phyloP scores from a whole-genome alignment of 2,888 invertebrate genomes.

The Stenurella melanura region DNA sequence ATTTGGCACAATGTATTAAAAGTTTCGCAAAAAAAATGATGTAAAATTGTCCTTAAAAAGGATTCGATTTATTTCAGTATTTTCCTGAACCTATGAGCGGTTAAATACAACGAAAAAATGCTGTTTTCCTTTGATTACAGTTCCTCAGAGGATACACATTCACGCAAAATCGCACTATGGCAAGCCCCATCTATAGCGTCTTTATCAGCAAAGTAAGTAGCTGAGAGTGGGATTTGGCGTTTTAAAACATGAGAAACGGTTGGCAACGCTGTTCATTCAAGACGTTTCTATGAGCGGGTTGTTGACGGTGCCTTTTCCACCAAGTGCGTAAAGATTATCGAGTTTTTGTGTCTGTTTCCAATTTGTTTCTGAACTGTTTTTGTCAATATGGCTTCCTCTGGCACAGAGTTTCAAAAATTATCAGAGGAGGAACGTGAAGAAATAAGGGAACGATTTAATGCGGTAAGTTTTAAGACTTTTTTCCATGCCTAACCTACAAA shows the following conservation, averaged over 20 bases:
- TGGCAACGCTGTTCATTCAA: slow-evolving; percentile 39
- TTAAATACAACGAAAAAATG: no score
- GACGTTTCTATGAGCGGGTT: slow-evolving; percentile 32
- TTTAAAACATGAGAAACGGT: background rate
- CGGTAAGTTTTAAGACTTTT: slow-evolving; percentile 75
- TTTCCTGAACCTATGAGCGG: no score
- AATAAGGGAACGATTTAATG: slow-evolving; percentile 84
- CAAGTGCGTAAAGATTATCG: slow-evolving; percentile 44
- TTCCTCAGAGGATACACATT: background rate
- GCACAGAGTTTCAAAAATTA: slow-evolving; percentile 74
- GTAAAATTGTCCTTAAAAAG: background rate
- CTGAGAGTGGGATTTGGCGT: slow-evolving; percentile 15
- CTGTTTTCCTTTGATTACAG: background rate
- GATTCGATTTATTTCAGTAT: no score
- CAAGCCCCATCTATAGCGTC: slow-evolving; percentile 11
- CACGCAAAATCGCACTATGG: background rate
- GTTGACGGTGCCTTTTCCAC: slow-evolving; percentile 52
- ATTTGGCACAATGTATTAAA: background rate
- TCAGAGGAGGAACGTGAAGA: slow-evolving; percentile 84
- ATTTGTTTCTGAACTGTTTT: slow-evolving; percentile 44
- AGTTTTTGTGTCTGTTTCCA: slow-evolving; percentile 47
- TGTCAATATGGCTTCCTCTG: slow-evolving; percentile 59
- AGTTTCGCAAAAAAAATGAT: background rate
- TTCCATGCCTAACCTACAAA: slow-evolving; percentile 34
- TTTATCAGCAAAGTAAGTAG: slow-evolving; percentile 18